These are phyloP conservation scores for Drosophila takahashii DNA, from an alignment of 1,140 invertebrate genomes.

Conservation along the genomic window DNA sequence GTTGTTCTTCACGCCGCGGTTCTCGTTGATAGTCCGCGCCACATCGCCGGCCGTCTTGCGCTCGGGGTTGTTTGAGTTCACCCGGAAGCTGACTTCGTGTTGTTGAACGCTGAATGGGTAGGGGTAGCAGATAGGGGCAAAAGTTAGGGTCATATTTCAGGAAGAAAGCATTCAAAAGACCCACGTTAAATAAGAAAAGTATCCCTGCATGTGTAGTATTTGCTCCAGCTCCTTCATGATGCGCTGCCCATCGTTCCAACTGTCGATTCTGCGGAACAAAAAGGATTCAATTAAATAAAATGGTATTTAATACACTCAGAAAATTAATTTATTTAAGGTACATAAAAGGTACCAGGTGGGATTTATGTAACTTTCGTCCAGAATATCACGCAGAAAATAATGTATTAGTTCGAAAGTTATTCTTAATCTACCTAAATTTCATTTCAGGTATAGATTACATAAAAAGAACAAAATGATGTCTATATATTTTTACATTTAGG, in stretches of 20 bases:
- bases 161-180: not conserved
- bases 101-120: constrained; percentile 87
- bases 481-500: too few relatives aligned
- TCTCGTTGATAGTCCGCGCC: constrained; percentile 89
- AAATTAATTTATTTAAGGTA: not conserved
- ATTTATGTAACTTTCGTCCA: too few relatives aligned
- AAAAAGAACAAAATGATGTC: too few relatives aligned
- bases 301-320: not conserved
- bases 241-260: constrained; percentile 83
- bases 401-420: too few relatives aligned
- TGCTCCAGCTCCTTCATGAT: constrained; percentile 83
- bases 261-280: constrained; percentile 68
- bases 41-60: constrained; percentile 89
- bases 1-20: constrained; percentile 83
- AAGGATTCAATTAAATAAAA: not conserved
- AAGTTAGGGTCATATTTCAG: too few relatives aligned
- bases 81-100: constrained; percentile 93
- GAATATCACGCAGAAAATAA: too few relatives aligned
- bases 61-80: constrained; percentile 89
- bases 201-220: constrained; percentile 84
- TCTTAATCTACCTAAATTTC: too few relatives aligned
- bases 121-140: too few relatives aligned
- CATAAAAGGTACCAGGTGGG: too few relatives aligned
- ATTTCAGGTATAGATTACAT: too few relatives aligned
- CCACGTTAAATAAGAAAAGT: constrained; percentile 84